Evolutionary conservation across 2,888 invertebrate genomes (phyloP).

Genomic region (Oscheius sp.): DNA sequence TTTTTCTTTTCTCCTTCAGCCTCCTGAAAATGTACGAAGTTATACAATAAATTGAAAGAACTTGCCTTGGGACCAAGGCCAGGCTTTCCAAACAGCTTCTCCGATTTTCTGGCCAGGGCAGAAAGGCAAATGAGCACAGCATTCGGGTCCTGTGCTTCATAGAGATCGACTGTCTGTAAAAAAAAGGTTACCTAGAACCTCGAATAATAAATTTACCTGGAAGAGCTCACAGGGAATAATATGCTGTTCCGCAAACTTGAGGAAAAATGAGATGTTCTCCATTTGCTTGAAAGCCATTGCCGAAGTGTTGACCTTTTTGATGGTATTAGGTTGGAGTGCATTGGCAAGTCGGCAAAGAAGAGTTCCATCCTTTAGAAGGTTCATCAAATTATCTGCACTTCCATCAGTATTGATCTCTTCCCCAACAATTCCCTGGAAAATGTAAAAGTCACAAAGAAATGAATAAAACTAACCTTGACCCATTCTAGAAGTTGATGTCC

Average conservation of each 20-base stretch:
- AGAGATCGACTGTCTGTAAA: constrained; percentile 96
- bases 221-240: constrained; percentile 85
- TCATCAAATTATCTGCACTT: constrained; percentile 92
- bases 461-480: constrained; percentile 78
- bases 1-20: constrained; percentile 92
- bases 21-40: constrained; percentile 77
- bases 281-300: constrained; percentile 98
- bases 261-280: constrained; percentile 93
- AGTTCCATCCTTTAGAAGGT: constrained; percentile 87
- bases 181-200: background rate
- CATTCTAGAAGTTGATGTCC: constrained; percentile 92
- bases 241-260: constrained; percentile 85
- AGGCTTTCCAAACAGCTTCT: constrained; percentile 58
- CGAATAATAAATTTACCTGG: constrained; percentile 79
- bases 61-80: constrained; percentile 57
- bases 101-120: constrained; percentile 88
- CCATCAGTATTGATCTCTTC: constrained; percentile 85
- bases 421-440: constrained; percentile 82
- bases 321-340: constrained; percentile 87
- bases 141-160: constrained; percentile 89
- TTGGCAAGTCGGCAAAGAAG: constrained; percentile 91
- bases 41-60: background rate
- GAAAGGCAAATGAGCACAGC: constrained; percentile 94
- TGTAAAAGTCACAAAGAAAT: background rate
- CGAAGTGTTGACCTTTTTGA: constrained; percentile 86